Base-by-base conservation (phyloP, 2,113 vertebrate species). In the Herpailurus yagouaroundi region DNA sequence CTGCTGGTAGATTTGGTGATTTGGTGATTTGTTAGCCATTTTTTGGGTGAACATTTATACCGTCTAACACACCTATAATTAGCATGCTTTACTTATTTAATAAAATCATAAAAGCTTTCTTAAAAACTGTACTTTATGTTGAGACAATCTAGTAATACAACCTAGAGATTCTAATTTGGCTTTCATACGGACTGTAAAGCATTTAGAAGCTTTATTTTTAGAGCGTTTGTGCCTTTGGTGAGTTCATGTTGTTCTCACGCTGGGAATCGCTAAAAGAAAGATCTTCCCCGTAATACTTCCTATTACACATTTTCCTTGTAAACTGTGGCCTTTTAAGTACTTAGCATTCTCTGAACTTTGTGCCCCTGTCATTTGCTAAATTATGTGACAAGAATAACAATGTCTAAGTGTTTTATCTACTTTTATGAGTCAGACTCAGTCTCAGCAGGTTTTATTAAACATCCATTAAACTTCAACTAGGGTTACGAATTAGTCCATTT, bases 311-410 rank as follows among this genome's bases (percentile, higher is more conserved):
- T 97, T 96, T 91, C 69, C 86, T 95, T 98, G 84, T 84, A 96
- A 97, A 83, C 31, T 97, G n/a, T 85, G 74, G 33, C 89, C 21
- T 96, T 96, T 98, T 96, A 93, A 87, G 68, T 76, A 96, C 60
- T 94, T 94, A 97, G 80, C 64, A 91, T 97, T 97, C 81, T 97
- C 88, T 97, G 63, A 94, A 93, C 57, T 97, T 87, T 84, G 91
- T 94, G 52, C 48, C 38, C 29, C 88, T 91, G 74, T 90, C 69
- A 80, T 95, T 97, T 98, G 79, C 31, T 98, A 98, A 98, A 96
- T 97, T 97, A 97, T 19, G 1, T 84, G 92, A 97, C 33, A 73
- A 97, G 79, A 97, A 93, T 25, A 83, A 21, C 71, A 86, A 15
- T 45, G n/a, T 85, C 11, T 50, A 68, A 95, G 13, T 95, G 60